These are phyloP conservation scores for Tuberolachnus salignus DNA, from an alignment of 2,888 invertebrate species.

Conservation along the genomic window DNA sequence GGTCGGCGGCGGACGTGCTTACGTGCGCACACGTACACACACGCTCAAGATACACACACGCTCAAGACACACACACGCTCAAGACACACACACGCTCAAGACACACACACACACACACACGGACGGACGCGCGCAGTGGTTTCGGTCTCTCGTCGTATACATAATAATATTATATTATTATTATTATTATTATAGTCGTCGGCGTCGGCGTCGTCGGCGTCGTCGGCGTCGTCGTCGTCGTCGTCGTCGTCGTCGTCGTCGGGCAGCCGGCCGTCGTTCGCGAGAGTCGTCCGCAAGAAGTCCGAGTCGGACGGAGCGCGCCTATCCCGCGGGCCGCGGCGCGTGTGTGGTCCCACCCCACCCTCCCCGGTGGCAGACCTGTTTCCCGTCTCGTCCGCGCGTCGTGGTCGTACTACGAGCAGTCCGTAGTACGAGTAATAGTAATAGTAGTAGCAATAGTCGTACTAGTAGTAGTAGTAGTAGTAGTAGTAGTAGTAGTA, in stretches of 20 bases:
- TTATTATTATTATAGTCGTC: too few relatives aligned
- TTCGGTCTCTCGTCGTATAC: neutral
- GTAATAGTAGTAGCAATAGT: neutral
- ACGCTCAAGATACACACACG: too few relatives aligned
- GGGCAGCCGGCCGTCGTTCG: too few relatives aligned
- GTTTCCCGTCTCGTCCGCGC: slow-evolving; percentile 27
- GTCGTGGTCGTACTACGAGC: neutral
- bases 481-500: neutral
- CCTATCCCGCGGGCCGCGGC: slow-evolving; percentile 47
- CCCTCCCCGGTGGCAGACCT: slow-evolving; percentile 44
- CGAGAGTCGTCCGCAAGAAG: slow-evolving; percentile 31
- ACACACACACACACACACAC: neutral
- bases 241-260: too few relatives aligned
- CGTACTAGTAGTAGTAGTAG: neutral
- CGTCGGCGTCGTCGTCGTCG: too few relatives aligned
- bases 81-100: too few relatives aligned
- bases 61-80: too few relatives aligned
- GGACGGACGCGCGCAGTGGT: neutral
- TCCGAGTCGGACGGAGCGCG: slow-evolving; percentile 37
- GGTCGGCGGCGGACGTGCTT: neutral
- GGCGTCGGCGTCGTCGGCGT: too few relatives aligned
- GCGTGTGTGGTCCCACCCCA: slow-evolving; percentile 55
- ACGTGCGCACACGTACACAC: neutral
- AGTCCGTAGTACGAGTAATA: neutral
- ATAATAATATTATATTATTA: too few relatives aligned